These are phyloP conservation scores for Alligator sinensis DNA, from an alignment of 2,113 vertebrate species.

Conservation along the genomic window DNA sequence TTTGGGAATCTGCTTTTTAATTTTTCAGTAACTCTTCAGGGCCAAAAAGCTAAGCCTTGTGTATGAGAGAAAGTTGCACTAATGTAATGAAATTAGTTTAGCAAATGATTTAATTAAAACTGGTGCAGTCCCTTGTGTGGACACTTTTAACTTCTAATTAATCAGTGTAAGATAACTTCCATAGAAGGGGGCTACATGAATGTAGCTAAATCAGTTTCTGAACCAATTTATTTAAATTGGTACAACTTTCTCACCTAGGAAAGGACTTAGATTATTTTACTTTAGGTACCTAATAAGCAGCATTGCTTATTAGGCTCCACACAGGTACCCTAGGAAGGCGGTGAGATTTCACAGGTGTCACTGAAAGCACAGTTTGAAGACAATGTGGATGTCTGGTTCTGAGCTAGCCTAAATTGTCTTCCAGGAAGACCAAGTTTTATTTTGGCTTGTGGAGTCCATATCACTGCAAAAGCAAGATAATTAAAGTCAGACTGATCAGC, in stretches of 20 bases:
- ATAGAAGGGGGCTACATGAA: background rate
- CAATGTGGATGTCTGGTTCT: background rate
- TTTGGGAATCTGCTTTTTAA: too few relatives aligned
- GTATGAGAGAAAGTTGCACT: background rate
- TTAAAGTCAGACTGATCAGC: background rate
- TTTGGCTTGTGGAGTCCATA: background rate
- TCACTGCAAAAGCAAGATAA: background rate
- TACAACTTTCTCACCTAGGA: background rate
- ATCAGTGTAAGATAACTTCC: background rate
- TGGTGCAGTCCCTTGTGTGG: background rate
- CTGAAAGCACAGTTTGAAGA: background rate
- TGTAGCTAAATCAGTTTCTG: background rate
- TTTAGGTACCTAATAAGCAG: background rate
- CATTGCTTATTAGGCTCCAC: background rate
- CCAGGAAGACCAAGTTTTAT: background rate
- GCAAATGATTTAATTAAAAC: background rate
- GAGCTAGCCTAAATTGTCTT: background rate
- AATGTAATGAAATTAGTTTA: background rate
- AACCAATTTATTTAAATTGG: background rate
- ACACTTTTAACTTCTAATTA: background rate
- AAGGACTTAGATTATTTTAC: background rate
- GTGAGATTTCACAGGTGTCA: background rate
- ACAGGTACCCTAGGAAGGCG: background rate
- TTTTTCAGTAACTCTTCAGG: too few relatives aligned
- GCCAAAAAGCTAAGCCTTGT: background rate